Base-by-base conservation (phyloP, 2,113 vertebrate genomes). In the Trichechus manatus region DNA sequence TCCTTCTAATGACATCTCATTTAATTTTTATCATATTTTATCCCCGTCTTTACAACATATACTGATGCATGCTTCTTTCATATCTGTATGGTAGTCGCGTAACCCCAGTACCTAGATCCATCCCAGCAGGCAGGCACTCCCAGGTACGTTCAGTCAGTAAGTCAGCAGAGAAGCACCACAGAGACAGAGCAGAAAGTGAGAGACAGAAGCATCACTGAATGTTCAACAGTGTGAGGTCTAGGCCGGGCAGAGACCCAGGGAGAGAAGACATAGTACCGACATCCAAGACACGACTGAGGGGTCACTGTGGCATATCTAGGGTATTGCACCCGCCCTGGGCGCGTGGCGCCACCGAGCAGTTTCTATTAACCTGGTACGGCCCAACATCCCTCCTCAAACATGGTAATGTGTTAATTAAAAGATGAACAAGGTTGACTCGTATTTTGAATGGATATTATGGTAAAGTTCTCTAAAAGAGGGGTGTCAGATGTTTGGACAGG, bases 181-280 rank as follows among this genome's bases (percentile, higher is more conserved):
- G 72, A 47, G 61, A 33, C 9, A 3, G 63, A 75, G 81, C 13
- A 7, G 72, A 36, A 78, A 53, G 87, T 59, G 10, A 39, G 44
- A 33, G 11, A 22, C 1, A 6, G 15, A 1, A 47, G 9, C 11
- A 19, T 23, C 72, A 0, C 4, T 4, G 50, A 31, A 31, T 7
- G 33, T 8, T 33, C 63, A 15, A 70, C 66, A 0, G 20, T 3
- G 5, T 14, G 64, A 36, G 63, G 72, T 33, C 25, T 0, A 63
- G 53, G 77, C 33, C 39, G 8, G 64, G 68, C 2, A 29, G n/a
- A 44, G 70, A 74, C 33, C 53, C 15, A 11, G 25, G 17, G 23
- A 31, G 2, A 3, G 9, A 61, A 44, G 53, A 19, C 29, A 6
- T 19, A 11, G 70, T 5, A 3, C 82, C 64, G 44, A 53, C 4